These are phyloP conservation scores for Melospiza georgiana DNA, from an alignment of 2,113 vertebrate genomes.

Conservation along the genomic window DNA sequence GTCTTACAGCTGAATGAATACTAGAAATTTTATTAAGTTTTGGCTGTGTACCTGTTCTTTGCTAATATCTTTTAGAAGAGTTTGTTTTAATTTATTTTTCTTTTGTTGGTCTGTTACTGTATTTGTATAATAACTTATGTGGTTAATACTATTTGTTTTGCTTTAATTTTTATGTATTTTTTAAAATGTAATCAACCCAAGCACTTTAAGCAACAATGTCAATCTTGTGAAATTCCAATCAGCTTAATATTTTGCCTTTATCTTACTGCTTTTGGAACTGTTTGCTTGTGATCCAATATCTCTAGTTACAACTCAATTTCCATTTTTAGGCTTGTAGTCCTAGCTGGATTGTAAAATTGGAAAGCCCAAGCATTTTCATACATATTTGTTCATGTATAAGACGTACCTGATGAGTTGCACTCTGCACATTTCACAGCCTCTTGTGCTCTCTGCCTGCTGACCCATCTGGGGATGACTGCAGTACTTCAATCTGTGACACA, in stretches of 20 bases:
- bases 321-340: not conserved
- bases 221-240: constrained; percentile 63
- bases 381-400: not conserved
- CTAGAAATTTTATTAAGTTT: not conserved
- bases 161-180: constrained; percentile 55
- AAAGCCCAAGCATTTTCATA: not conserved
- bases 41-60: constrained; percentile 39
- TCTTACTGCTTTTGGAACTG: not conserved
- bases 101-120: constrained; percentile 47
- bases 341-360: not conserved
- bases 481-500: not conserved
- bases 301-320: not conserved
- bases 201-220: constrained; percentile 74
- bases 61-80: constrained; percentile 30
- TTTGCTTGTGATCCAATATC: not conserved
- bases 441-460: not conserved
- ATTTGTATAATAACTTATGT: constrained; percentile 50
- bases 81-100: constrained; percentile 70
- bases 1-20: not conserved
- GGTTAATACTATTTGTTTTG: constrained; percentile 35
- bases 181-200: constrained; percentile 50
- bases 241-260: constrained; percentile 50
- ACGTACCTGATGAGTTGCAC: not conserved
- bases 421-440: not conserved
- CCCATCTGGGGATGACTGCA: not conserved